A percentile compares a stretch with the other conserved stretches of the same genome.
These are phyloP conservation scores for Luidia sarsii DNA, from an alignment of 53 echinoderm and acorn worm species.

Conservation along the genomic window DNA sequence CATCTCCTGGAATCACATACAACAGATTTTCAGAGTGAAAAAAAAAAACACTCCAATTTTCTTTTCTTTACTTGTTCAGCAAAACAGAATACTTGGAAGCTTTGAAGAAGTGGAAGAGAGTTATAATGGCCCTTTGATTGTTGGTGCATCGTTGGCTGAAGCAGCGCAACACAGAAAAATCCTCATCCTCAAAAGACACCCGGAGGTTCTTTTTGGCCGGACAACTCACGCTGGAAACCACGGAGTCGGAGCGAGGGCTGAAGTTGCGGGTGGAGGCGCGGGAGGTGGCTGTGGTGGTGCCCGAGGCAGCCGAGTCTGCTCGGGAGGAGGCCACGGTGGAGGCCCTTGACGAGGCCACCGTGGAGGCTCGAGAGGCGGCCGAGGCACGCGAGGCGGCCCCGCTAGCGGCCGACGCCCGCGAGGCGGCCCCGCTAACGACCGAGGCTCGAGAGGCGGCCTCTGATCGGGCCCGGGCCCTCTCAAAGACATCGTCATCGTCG, in stretches of 20 bases:
- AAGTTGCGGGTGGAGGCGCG: constrained; percentile 41
- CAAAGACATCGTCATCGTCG: constrained; percentile 41
- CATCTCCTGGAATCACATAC: too few relatives aligned
- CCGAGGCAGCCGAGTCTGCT: constrained; percentile 7
- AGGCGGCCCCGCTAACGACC: background rate
- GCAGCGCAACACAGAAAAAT: background rate
- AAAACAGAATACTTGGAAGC: too few relatives aligned
- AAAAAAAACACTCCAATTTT: too few relatives aligned
- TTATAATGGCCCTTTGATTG: constrained; percentile 2
- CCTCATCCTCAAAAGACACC: too few relatives aligned
- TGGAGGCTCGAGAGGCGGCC: constrained; percentile 7
- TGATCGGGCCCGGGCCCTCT: constrained; percentile 6
- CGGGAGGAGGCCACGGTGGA: constrained; percentile 17
- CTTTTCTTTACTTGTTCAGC: too few relatives aligned
- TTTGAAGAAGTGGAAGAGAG: too few relatives aligned
- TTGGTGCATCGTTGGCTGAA: background rate
- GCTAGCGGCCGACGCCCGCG: background rate
- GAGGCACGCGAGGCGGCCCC: constrained; percentile 18
- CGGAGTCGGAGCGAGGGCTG: constrained; percentile 80
- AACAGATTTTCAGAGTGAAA: too few relatives aligned
- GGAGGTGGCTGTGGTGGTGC: background rate
- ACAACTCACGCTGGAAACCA: constrained; percentile 69
- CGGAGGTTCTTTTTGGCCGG: too few relatives aligned
- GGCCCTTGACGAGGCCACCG: background rate
- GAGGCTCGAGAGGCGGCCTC: constrained; percentile 13